Evolutionary conservation across 2,888 invertebrate genomes (phyloP).

Genomic region (Eupithecia vulgata): DNA sequence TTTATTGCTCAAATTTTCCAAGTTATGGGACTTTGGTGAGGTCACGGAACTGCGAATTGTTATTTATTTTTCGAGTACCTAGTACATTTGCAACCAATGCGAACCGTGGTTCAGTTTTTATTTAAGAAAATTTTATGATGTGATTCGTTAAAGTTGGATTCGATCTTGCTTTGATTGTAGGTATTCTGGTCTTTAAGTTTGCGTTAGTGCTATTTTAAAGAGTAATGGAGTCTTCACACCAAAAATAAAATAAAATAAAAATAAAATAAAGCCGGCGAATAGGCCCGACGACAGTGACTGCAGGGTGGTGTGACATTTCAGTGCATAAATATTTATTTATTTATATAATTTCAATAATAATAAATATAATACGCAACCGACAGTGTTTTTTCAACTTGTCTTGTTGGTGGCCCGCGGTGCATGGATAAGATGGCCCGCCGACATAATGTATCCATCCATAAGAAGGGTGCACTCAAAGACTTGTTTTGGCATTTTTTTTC

Average conservation of each 20-base stretch:
- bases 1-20: constrained; percentile 6
- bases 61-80: neutral
- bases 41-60: neutral
- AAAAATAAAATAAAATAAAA: no score
- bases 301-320: neutral
- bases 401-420: no score
- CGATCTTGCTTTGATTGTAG: neutral
- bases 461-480: neutral
- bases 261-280: no score
- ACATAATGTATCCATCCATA: neutral
- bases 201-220: neutral
- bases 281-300: no score
- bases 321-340: no score
- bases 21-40: neutral
- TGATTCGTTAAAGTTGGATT: neutral
- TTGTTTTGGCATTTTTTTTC: neutral
- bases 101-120: neutral
- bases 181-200: neutral
- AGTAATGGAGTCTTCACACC: no score
- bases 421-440: neutral
- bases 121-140: neutral
- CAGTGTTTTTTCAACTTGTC: neutral
- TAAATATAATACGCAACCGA: neutral
- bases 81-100: neutral
- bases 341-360: no score